phyloP scores from a whole-genome alignment of 2,888 invertebrate species.

The Drosophila affinis region DNA sequence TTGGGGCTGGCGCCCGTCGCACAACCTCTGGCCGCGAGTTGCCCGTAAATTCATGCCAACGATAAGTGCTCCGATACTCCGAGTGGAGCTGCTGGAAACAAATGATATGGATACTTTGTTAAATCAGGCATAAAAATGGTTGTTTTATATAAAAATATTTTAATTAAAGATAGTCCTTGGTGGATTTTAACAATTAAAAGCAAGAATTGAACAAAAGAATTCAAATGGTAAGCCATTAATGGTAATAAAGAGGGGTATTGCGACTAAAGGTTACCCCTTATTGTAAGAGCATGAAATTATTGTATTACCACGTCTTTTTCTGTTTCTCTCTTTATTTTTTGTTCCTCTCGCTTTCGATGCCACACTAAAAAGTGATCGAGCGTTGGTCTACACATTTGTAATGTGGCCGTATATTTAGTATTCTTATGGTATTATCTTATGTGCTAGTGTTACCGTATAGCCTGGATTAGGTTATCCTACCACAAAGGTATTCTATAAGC shows the following conservation, averaged over 20 bases:
- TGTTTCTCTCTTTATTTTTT: too few relatives aligned
- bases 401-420: too few relatives aligned
- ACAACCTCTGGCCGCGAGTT: conserved; percentile 89
- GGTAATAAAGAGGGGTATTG: too few relatives aligned
- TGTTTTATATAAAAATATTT: conserved; percentile 1
- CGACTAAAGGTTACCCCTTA: background rate
- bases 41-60: conserved; percentile 96
- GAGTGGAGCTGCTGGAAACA: conserved; percentile 91
- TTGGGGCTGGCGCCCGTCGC: conserved; percentile 87
- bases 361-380: too few relatives aligned
- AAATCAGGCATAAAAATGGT: background rate
- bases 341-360: too few relatives aligned
- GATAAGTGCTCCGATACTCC: conserved; percentile 96
- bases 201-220: background rate
- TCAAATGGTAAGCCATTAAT: background rate
- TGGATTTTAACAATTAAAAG: background rate
- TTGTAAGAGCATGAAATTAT: too few relatives aligned
- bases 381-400: too few relatives aligned
- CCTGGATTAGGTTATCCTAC: too few relatives aligned
- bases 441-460: too few relatives aligned
- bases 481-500: too few relatives aligned
- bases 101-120: conserved; percentile 13
- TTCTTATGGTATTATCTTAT: too few relatives aligned
- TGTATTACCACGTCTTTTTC: too few relatives aligned
- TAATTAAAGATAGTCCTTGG: background rate